phyloP scores from a whole-genome alignment of 2,797 vertebrate species.

The Lophius americanus region DNA sequence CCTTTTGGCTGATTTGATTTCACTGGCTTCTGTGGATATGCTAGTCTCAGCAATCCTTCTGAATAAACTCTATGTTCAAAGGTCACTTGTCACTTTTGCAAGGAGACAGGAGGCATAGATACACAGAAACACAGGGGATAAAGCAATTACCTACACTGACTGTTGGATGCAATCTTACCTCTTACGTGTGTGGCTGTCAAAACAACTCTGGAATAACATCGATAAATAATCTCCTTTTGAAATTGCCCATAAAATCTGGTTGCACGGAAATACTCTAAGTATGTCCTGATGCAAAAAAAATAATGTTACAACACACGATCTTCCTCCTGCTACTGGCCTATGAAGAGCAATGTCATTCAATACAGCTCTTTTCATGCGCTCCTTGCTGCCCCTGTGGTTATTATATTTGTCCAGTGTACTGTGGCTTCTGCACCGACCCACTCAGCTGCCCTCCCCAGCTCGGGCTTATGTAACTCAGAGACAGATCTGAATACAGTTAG shows the following conservation, averaged over 20 bases:
- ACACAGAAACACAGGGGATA: constrained; percentile 57
- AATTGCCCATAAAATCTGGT: constrained; percentile 39
- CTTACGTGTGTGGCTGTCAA: constrained; percentile 58
- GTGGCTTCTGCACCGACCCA: constrained; percentile 75
- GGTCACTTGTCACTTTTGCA: constrained; percentile 76
- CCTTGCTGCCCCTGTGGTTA: constrained; percentile 72
- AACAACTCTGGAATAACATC: constrained; percentile 56
- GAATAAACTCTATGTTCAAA: constrained; percentile 75
- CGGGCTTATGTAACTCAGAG: constrained; percentile 75
- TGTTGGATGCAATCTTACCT: constrained; percentile 53
- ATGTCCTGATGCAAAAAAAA: constrained; percentile 42
- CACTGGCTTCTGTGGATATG: constrained; percentile 48
- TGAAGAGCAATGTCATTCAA: constrained; percentile 73
- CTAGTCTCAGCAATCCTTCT: constrained; percentile 62
- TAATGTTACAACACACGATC: constrained; percentile 62
- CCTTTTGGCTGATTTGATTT: constrained; percentile 74
- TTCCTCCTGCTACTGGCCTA: constrained; percentile 63
- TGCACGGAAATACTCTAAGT: constrained; percentile 32
- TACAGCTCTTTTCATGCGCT: constrained; percentile 73
- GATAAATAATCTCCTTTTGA: constrained; percentile 49
- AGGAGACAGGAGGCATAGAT: constrained; percentile 60
- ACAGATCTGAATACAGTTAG: constrained; percentile 79
- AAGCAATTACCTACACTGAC: constrained; percentile 65
- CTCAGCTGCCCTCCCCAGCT: constrained; percentile 67
- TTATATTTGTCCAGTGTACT: constrained; percentile 86